Evolutionary conservation across 30 jellyfish, hydroid and myxozoan genomes (phyloP).

Genomic region (Turritopsis rubra): DNA sequence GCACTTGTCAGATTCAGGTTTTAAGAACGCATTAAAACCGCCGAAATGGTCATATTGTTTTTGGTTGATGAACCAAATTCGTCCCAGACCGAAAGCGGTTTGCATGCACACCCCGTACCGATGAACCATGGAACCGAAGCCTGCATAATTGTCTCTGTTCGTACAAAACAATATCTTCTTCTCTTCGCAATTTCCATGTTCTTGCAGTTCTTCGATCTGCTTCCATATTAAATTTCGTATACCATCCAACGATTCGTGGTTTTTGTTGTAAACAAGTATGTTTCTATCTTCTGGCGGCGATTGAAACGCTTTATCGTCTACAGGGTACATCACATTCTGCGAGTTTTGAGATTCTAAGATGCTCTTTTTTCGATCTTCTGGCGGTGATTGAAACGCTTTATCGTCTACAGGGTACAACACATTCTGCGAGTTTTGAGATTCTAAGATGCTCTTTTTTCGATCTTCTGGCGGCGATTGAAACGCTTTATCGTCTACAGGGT

Average conservation of each 20-base stretch:
- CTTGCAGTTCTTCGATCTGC: neutral
- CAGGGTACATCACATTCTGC: neutral
- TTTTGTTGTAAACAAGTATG: neutral
- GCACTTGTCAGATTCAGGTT: slow-evolving; percentile 1
- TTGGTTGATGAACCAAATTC: neutral
- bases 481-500: neutral
- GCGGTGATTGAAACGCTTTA: too few species aligned
- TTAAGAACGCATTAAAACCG: neutral
- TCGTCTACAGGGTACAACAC: too few species aligned
- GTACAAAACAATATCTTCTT: neutral
- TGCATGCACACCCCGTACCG: slow-evolving; percentile 11
- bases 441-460: too few species aligned
- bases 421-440: too few species aligned
- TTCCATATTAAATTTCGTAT: neutral
- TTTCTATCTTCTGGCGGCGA: neutral
- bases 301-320: neutral
- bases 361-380: neutral
- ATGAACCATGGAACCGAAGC: slow-evolving; percentile 15
- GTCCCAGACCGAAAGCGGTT: neutral
- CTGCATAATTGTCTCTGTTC: neutral
- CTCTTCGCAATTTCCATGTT: neutral
- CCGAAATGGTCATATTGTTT: slow-evolving; percentile 12
- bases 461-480: neutral
- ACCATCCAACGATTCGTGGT: neutral
- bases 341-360: neutral